A percentile compares a stretch with the other conserved stretches of the same genome.
Conservation (phyloP, 2,888 invertebrate species). For the Ophioninae sp. region DNA sequence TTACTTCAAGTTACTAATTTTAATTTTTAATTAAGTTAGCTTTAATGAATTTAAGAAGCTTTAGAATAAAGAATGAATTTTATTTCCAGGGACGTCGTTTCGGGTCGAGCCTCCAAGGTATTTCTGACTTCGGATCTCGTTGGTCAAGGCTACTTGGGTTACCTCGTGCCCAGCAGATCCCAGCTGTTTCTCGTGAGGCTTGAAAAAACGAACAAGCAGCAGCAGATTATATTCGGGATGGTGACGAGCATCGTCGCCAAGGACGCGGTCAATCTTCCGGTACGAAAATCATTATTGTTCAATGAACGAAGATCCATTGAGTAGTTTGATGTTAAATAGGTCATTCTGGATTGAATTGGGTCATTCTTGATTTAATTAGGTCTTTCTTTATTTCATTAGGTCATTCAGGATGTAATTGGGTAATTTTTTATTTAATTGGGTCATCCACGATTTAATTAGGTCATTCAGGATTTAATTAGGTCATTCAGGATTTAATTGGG, state of each 20-base stretch:
- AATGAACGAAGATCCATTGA: too few species aligned
- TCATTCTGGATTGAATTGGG: neutral
- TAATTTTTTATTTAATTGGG: too few species aligned
- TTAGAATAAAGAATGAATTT: too few species aligned
- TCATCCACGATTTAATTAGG: too few species aligned
- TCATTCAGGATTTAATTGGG: too few species aligned
- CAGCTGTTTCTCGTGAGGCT: constrained; percentile 87
- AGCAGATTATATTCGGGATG: constrained; percentile 89
- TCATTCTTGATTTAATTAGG: neutral
- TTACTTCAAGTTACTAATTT: too few species aligned
- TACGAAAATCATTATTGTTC: constrained; percentile 75
- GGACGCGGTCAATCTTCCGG: constrained; percentile 91
- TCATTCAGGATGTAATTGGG: too few species aligned
- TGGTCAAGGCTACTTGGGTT: constrained; percentile 92
- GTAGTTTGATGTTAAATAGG: too few species aligned
- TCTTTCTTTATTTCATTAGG: too few species aligned
- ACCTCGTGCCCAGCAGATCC: constrained; percentile 85
- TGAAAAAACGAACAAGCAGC: constrained; percentile 85
- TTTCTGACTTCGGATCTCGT: constrained; percentile 93
- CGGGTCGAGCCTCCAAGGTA: constrained; percentile 87
- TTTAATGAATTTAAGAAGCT: too few species aligned
- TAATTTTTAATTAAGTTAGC: too few species aligned
- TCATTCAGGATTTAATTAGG: too few species aligned
- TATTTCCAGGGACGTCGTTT: constrained; percentile 80
- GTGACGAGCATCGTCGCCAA: constrained; percentile 88